Evolutionary conservation across 2,113 vertebrate genomes (phyloP).

Genomic region (Pagrus major): DNA sequence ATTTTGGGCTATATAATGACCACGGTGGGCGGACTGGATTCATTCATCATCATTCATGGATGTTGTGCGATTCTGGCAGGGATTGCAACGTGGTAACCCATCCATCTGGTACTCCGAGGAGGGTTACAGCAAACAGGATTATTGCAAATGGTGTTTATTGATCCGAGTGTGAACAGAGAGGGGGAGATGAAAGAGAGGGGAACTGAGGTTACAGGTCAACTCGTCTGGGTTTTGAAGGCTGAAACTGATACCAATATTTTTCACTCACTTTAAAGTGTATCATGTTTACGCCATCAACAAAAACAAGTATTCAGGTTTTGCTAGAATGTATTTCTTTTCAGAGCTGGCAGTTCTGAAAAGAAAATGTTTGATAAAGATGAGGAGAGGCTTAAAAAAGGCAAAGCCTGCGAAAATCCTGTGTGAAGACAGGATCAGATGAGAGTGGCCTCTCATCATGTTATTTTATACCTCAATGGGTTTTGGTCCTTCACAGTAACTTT

Average conservation of each 20-base stretch:
- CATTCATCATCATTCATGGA: neutral
- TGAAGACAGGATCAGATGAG: no score
- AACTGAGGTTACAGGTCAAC: constrained; percentile 33
- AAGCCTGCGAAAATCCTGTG: no score
- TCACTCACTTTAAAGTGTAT: neutral
- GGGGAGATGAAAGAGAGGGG: neutral
- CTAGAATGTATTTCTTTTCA: neutral
- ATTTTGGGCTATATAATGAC: constrained; percentile 6
- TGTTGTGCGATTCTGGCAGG: neutral
- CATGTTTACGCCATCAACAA: neutral
- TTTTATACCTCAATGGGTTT: no score
- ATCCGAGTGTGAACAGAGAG: constrained; percentile 17
- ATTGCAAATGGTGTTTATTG: constrained; percentile 46
- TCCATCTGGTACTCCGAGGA: neutral
- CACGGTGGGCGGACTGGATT: neutral
- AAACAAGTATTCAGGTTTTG: neutral
- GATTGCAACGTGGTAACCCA: neutral
- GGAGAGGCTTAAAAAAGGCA: neutral
- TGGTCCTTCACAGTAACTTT: neutral
- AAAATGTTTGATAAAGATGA: neutral
- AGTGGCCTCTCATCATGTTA: no score
- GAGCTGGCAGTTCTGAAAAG: neutral
- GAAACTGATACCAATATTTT: neutral
- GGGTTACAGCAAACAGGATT: constrained; percentile 39
- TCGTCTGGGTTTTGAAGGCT: constrained; percentile 14